Evolutionary conservation across 2,888 invertebrate genomes (phyloP), one percentile per base, ranked within the genome.

Genomic region (Nemurella pictetii): DNA sequence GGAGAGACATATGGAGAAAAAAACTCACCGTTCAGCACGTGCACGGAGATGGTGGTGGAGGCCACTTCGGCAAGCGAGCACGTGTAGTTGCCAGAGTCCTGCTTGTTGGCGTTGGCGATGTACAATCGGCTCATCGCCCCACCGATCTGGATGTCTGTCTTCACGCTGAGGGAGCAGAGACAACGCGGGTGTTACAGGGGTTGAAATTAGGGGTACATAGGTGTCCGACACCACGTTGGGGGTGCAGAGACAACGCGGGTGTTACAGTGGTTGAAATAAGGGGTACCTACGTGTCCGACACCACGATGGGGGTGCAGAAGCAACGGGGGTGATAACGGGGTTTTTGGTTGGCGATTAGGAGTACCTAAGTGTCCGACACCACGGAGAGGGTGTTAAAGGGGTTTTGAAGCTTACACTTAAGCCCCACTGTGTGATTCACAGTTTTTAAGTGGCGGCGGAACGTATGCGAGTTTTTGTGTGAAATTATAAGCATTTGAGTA

Each of bases 221-320:
- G 95, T 94, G 89, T 95, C 95, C 82, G 95, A 95, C 91, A 95
- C 96, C 83, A 96, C 95, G 88, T 96, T 96, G 92, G n/a, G n/a
- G n/a, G 74, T 90, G 90, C 88, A 89, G 88, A 88, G 20, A 78
- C 29, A 29, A 12, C 5, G 27, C 75, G 5, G 1, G 29, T 2
- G 7, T n/a, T n/a, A n/a, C 55, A 55, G 55, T 12, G 15, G n/a
- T n/a, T n/a, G n/a, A n/a, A n/a, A n/a, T n/a, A n/a, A n/a, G n/a
- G n/a, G n/a, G n/a, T n/a, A n/a, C n/a, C n/a, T 94, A 92, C 89
- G 95, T 94, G 89, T 95, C 95, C 82, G 95, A 95, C 91, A 95
- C 96, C 83, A 96, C 95, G 88, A 96, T 96, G 92, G n/a, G n/a
- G n/a, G 74, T 90, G 90, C 88, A 89, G 88, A 88, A 25, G 29